phyloP scores from a whole-genome alignment of 2,888 invertebrate species.

The Sinopyrophorus schimmeli region DNA sequence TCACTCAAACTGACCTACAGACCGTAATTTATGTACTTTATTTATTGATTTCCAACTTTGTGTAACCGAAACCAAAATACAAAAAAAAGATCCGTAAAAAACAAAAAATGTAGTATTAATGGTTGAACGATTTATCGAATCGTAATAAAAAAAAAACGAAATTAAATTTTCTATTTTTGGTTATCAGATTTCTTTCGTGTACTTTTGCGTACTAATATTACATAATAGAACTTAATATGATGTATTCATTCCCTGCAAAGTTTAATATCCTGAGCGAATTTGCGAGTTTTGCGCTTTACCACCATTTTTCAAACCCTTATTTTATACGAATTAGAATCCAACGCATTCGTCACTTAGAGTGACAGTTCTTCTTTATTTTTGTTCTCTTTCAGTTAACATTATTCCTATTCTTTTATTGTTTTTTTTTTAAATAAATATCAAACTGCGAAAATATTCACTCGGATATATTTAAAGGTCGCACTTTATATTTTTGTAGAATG shows the following conservation, averaged over 20 bases:
- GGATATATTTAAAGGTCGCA: too few relatives aligned
- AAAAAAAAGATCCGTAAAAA: neutral
- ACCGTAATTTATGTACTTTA: neutral
- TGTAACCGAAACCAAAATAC: too few relatives aligned
- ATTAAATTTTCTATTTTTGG: constrained; percentile 1
- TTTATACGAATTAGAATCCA: constrained; percentile 10
- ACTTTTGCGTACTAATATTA: neutral
- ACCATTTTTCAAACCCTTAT: constrained; percentile 10
- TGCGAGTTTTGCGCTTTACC: constrained; percentile 2
- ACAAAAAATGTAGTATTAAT: neutral
- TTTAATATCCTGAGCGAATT: constrained; percentile 11
- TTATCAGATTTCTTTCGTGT: neutral
- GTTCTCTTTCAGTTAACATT: neutral
- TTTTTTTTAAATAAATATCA: too few relatives aligned
- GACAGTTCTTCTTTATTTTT: constrained; percentile 17
- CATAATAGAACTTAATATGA: constrained; percentile 3
- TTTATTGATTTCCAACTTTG: constrained; percentile 3
- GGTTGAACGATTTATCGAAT: too few relatives aligned
- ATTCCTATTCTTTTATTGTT: too few relatives aligned
- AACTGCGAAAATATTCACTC: too few relatives aligned
- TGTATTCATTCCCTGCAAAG: constrained; percentile 3
- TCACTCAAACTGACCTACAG: constrained; percentile 2
- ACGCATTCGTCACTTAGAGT: constrained; percentile 19
- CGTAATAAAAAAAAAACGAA: too few relatives aligned
- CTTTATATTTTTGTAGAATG: too few relatives aligned